Base-by-base conservation (phyloP, 1,140 invertebrate species). In the Semibalanus balanoides region DNA sequence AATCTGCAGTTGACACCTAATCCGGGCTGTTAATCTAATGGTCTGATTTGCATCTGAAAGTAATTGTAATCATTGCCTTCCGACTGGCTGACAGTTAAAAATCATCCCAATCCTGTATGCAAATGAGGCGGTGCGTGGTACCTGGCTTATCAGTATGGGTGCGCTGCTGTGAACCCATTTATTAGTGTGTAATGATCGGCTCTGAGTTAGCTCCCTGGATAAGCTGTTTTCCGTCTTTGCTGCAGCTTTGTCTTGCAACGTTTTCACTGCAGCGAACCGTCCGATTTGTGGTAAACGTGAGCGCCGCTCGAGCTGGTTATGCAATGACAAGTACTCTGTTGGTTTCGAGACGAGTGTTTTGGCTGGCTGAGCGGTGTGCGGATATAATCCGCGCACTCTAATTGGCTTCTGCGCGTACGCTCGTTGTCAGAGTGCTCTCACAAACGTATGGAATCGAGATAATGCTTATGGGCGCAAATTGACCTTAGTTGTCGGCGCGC, bases 51-150 rank as follows among this genome's bases (percentile, higher is more conserved):
- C 51, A 64, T 64, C 51, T 64, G 51, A 64, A 64, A 64, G 51
- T 64, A 64, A 64, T 64, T 64, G 51, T 64, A 64, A 64, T 64
- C 51, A 64, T 64, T 64, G 51, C 51, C 51, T 64, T 64, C 51
- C 51, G 51, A 64, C 51, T 64, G 51, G 9, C 22, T 64, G 51
- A 64, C 51, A 64, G 51, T 64, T 64, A 64, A 64, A 64, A 64
- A 64, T 64, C 51, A 64, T 25, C 22, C 22, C 51, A 64, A 64
- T 64, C 51, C 51, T 25, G 11, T 64, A 64, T 64, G 51, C 51
- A 64, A 64, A 64, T 64, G 51, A 64, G 51, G 51, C 22, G 35
- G 51, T 25, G 14, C 51, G 51, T 64, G 51, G 14, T 22, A 25
- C 22, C 51, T 14, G 11, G 51, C 51, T 64, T 64, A 64, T 64